phyloP scores from a whole-genome alignment of 2,888 invertebrate genomes.

The Xanthia togata region DNA sequence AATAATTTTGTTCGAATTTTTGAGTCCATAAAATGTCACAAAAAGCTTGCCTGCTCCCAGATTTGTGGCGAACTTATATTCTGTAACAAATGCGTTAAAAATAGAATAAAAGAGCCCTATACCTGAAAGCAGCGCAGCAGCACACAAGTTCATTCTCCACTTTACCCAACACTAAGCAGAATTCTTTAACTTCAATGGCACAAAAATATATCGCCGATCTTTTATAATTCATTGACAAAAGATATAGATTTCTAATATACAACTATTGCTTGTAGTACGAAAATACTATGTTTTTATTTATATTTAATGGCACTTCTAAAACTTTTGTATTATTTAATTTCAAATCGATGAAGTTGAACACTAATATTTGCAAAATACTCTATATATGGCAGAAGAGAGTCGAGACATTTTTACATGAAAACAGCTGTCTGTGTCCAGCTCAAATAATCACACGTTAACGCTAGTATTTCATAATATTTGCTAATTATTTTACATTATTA shows the following conservation, averaged over 20 bases:
- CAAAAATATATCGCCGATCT: constrained; percentile 70
- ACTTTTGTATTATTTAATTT: constrained; percentile 70
- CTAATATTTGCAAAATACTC: constrained; percentile 59
- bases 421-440: constrained; percentile 53
- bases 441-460: constrained; percentile 52
- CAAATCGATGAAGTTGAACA: constrained; percentile 58
- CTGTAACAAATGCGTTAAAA: constrained; percentile 18
- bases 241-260: constrained; percentile 64
- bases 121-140: constrained; percentile 25
- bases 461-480: constrained; percentile 58
- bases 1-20: constrained; percentile 37
- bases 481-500: constrained; percentile 65
- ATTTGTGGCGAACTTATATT: constrained; percentile 16
- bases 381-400: constrained; percentile 57
- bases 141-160: constrained; percentile 30
- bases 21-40: constrained; percentile 44
- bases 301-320: constrained; percentile 87
- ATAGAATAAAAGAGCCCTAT: constrained; percentile 33
- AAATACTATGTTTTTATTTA: constrained; percentile 83
- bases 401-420: constrained; percentile 52
- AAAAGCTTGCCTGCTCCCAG: constrained; percentile 40
- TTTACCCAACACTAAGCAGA: constrained; percentile 27
- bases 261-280: constrained; percentile 83
- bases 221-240: constrained; percentile 59
- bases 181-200: constrained; percentile 64